Evolutionary conservation across 2,888 invertebrate genomes (phyloP), one percentile per base, ranked within the genome.

Genomic region (Thymelicus sylvestris): DNA sequence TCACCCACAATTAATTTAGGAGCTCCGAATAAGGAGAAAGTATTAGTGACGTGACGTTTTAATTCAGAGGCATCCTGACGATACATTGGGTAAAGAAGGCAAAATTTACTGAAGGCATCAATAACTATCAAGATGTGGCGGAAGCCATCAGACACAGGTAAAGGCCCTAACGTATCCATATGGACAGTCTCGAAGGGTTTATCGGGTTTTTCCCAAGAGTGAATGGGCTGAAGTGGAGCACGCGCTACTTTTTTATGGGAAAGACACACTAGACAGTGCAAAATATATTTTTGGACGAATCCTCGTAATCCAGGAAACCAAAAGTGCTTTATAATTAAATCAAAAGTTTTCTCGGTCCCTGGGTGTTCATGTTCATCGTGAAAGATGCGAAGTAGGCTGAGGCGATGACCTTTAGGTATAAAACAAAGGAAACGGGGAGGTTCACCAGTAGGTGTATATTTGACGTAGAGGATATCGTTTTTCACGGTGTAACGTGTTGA

Each of bases 1-100:
- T 80, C 78, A 13, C 71, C 24, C 1, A 79, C 74, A 7, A 80
- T 66, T 41, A 78, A 50, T 5, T 75, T 74, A 24, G 73, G 73
- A 1, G 48, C 55, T 7, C 73, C 71, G 60, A 73, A 71, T 2
- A 73, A 52, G 0, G 73, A 71, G 0, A 73, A 31, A 0, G 50
- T 50, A 5, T 67, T 64, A 3, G 7, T 41, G 7, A 71, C 15
- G 12, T 66, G 50, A 4, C 67, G 44, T 55, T 65, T 74, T 1
- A 73, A n/a, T 19, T 74, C 74, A 24, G 48, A n/a, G 10, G 31
- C 3, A 31, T 74, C 74, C 62, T 71, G 73, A n/a, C 67, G 2
- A 6, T 50, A 55, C 10, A 73, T 66, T 3, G 74, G 50, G n/a
- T 73, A 72, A 0, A 74, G n/a, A 2, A 74, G 31, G 19, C 57